These are phyloP conservation scores for Ciconia stormi DNA, from an alignment of 2,113 vertebrate species.

Conservation along the genomic window DNA sequence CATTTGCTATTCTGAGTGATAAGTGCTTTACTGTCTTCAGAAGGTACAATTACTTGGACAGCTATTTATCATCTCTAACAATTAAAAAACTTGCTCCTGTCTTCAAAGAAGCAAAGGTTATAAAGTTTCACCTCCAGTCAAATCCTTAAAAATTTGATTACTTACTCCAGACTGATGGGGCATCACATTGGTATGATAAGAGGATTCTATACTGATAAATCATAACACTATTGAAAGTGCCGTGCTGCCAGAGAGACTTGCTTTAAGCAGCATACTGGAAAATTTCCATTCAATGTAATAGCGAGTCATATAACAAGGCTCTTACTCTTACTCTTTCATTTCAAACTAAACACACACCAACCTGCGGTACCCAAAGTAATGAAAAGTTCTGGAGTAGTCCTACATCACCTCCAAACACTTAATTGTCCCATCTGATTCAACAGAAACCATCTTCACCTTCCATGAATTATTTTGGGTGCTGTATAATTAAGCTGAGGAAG, in stretches of 20 bases:
- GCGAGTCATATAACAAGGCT: not conserved
- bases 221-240: not conserved
- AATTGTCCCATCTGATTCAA: not conserved
- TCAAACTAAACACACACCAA: not conserved
- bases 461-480: not conserved
- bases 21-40: not conserved
- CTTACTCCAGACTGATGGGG: not conserved
- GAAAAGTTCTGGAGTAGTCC: not conserved
- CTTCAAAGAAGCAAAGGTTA: not conserved
- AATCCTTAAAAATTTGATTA: not conserved
- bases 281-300: not conserved
- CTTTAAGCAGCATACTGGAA: not conserved
- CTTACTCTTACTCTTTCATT: not conserved
- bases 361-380: not conserved
- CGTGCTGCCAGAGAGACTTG: not conserved
- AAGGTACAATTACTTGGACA: slow-evolving; percentile 23
- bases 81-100: not conserved
- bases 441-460: not conserved
- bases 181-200: not conserved
- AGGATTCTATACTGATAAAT: slow-evolving; percentile 1
- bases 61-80: slow-evolving; percentile 50
- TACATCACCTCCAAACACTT: not conserved
- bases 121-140: slow-evolving; percentile 1
- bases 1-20: slow-evolving; percentile 39
- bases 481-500: not conserved